Conservation (phyloP, 2,797 vertebrate genomes). For the Lithobates sylvaticus region DNA sequence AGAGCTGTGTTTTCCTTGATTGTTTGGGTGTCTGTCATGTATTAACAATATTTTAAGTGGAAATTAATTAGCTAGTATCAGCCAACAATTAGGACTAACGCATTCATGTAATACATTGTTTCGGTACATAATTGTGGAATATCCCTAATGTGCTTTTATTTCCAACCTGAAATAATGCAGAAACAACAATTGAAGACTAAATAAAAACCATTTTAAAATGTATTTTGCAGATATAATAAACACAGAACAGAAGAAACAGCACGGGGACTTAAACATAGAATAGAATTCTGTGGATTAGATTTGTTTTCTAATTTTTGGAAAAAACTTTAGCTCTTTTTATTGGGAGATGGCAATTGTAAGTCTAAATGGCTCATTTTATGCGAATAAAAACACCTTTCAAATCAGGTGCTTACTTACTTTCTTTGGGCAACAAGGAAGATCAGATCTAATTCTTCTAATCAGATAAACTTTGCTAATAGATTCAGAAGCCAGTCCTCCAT, state of each 20-base stretch:
- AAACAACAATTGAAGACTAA: not conserved
- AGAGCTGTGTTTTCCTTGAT: not conserved
- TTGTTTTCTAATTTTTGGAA: no score
- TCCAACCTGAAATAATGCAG: conserved; percentile 9
- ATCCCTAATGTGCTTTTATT: conserved; percentile 9
- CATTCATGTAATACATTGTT: not conserved
- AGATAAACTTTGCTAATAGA: no score
- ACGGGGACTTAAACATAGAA: not conserved
- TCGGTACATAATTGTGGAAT: not conserved
- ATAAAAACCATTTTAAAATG: not conserved
- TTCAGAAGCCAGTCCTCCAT: no score
- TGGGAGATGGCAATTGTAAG: not conserved
- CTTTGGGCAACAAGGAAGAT: no score
- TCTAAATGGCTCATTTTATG: not conserved
- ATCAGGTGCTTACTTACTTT: no score
- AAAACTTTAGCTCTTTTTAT: not conserved
- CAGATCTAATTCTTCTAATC: no score
- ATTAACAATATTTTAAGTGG: conserved; percentile 2
- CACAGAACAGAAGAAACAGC: not conserved
- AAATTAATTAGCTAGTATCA: conserved; percentile 2
- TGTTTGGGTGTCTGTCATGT: conserved; percentile 12
- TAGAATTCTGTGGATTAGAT: not conserved
- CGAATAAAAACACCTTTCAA: no score
- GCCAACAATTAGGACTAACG: not conserved
- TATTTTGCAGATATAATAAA: not conserved